These are phyloP conservation scores for Mirza zaza DNA, from an alignment of 2,113 vertebrate genomes.

Conservation along the genomic window DNA sequence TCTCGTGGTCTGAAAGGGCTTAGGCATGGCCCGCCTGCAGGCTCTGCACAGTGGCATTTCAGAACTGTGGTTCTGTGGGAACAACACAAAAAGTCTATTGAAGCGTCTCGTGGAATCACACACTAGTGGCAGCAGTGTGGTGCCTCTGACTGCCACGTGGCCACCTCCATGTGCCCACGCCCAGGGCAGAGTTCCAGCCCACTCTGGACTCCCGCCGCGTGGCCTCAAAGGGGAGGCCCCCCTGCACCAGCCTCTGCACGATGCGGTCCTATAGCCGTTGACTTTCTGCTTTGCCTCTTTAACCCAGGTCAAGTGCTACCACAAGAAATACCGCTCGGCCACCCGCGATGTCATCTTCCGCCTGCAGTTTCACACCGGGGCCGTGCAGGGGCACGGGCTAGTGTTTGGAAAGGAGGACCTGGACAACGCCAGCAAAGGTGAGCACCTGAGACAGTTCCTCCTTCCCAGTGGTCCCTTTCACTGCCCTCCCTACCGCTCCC, in stretches of 20 bases:
- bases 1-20: not conserved
- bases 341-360: conserved; percentile 92
- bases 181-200: not conserved
- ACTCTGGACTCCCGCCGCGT: not conserved
- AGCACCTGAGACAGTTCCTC: not conserved
- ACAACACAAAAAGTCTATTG: fast-evolving
- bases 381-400: conserved; percentile 89
- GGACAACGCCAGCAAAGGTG: conserved; percentile 93
- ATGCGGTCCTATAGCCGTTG: not conserved
- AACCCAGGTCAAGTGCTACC: conserved; percentile 94
- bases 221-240: too few relatives aligned
- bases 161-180: not conserved
- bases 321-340: conserved; percentile 88
- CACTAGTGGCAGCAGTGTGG: not conserved
- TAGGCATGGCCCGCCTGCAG: fast-evolving
- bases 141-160: not conserved
- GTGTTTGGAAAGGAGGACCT: conserved; percentile 94
- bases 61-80: not conserved
- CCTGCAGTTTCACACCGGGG: conserved; percentile 96
- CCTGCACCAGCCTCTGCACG: too few relatives aligned
- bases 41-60: fast-evolving
- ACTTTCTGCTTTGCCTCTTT: not conserved
- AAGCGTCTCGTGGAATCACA: fast-evolving
- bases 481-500: not conserved
- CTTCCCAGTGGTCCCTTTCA: not conserved